Evolutionary conservation across 2,888 invertebrate genomes (phyloP).

Genomic region (Galerucella nymphaeae): DNA sequence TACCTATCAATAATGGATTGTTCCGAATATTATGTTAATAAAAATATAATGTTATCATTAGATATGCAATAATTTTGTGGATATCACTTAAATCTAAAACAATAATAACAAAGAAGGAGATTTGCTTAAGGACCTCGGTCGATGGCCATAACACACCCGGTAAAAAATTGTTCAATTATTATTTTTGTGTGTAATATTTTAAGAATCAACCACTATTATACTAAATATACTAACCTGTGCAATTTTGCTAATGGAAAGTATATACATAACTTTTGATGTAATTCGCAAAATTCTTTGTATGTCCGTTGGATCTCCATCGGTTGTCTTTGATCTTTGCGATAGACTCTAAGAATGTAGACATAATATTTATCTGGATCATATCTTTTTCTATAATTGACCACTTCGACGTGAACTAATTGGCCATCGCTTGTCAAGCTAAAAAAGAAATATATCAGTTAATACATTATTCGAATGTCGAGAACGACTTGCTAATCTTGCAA

Average conservation of each 20-base stretch:
- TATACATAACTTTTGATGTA: constrained; percentile 92
- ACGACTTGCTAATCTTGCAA: too few species aligned
- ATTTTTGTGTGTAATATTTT: not conserved
- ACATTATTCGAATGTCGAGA: too few species aligned
- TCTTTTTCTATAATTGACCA: constrained; percentile 91
- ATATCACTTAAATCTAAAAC: too few species aligned
- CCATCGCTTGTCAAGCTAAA: constrained; percentile 89
- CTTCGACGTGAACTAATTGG: constrained; percentile 83
- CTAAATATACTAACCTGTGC: constrained; percentile 75
- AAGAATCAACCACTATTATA: not conserved
- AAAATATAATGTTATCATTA: too few species aligned
- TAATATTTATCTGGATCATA: constrained; percentile 98
- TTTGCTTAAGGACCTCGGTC: too few species aligned
- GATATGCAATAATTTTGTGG: too few species aligned
- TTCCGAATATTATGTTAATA: too few species aligned
- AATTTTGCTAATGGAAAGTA: constrained; percentile 92
- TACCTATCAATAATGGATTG: too few species aligned
- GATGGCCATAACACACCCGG: too few species aligned
- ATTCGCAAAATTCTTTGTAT: constrained; percentile 96
- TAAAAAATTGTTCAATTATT: too few species aligned
- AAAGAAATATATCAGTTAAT: constrained; percentile 25
- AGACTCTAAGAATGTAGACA: constrained; percentile 88
- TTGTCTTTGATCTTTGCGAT: constrained; percentile 86
- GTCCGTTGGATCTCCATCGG: constrained; percentile 91
- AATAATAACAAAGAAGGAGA: too few species aligned